Evolutionary conservation across 2,113 vertebrate species (phyloP).

Genomic region (Eurystomus gularis): DNA sequence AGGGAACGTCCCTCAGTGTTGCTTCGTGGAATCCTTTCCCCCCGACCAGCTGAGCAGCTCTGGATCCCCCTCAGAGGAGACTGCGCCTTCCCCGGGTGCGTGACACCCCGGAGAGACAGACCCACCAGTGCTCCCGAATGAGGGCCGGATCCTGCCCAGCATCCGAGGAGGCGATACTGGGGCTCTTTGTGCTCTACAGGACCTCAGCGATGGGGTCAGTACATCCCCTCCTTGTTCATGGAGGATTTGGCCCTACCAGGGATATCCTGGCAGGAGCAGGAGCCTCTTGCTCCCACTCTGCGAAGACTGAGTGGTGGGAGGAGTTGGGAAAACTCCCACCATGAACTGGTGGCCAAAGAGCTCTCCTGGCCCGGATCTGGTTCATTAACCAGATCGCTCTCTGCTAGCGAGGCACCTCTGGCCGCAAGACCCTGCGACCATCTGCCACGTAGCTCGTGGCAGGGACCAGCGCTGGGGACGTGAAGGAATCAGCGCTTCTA

Average conservation of each 20-base stretch:
- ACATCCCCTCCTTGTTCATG: fast-evolving
- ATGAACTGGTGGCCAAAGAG: neutral
- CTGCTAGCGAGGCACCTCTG: neutral
- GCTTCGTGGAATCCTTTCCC: neutral
- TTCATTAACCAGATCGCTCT: too few relatives aligned
- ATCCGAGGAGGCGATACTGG: fast-evolving
- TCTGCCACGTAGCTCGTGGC: neutral
- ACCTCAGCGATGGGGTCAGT: neutral
- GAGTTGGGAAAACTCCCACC: neutral
- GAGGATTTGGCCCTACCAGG: neutral
- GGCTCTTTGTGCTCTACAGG: neutral
- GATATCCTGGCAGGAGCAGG: neutral
- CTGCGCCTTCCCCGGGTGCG: fast-evolving
- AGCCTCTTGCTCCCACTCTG: fast-evolving
- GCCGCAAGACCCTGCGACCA: neutral
- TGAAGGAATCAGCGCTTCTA: neutral
- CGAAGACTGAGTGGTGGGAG: neutral
- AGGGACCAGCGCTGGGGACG: neutral
- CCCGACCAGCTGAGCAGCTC: too few relatives aligned
- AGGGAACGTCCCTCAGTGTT: too few relatives aligned
- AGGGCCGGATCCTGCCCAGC: neutral
- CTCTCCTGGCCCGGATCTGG: neutral
- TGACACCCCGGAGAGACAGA: neutral
- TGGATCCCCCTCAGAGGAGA: neutral
- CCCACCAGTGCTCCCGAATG: fast-evolving